Evolutionary conservation across 2,113 vertebrate species (phyloP), one percentile per base, ranked within the genome.

Genomic region (Helogale parvula): DNA sequence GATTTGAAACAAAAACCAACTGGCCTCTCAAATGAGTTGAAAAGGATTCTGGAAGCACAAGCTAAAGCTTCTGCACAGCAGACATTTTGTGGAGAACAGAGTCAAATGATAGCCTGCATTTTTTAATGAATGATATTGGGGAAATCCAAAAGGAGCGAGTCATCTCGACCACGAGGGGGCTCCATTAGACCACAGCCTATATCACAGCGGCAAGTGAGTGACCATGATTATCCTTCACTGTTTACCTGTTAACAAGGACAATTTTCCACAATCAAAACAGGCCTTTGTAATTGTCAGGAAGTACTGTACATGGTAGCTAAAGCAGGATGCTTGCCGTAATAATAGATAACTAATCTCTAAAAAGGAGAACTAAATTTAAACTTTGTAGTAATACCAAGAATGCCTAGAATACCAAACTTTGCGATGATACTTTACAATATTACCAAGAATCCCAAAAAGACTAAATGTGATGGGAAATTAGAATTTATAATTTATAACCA

Each of bases 141-240:
- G 45, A 93, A 72, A 50, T 27, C 25, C 87, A 0, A 50, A 74
- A 27, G 69, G 96, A 92, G n/a, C 77, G 69, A 95, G 71, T 96
- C 65, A 31, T 15, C 50, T 95, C 93, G 89, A 87, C 98, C 99
- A 98, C 97, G 57, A 98, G 99, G 98, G 98, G 99, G 98, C 97
- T 92, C 98, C 97, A 80, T 97, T 84, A 82, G n/a, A 90, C 94
- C 94, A 95, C 19, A 45, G 13, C 92, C 84, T 82, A n/a, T 11
- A 21, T 29, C 86, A 66, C 33, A 1, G 50, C 0, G 72, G 91
- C 81, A 41, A 19, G 31, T 17, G 29, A 29, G 7, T 5, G 57
- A 63, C 29, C 14, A 4, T 1, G 47, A 54, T 31, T 38, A 21
- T 68, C 57, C 5, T 87, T 76, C 80, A 38, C 16, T 68, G 93